Evolutionary conservation across 1,140 invertebrate genomes (phyloP).

Genomic region (Drosophila virilis): DNA sequence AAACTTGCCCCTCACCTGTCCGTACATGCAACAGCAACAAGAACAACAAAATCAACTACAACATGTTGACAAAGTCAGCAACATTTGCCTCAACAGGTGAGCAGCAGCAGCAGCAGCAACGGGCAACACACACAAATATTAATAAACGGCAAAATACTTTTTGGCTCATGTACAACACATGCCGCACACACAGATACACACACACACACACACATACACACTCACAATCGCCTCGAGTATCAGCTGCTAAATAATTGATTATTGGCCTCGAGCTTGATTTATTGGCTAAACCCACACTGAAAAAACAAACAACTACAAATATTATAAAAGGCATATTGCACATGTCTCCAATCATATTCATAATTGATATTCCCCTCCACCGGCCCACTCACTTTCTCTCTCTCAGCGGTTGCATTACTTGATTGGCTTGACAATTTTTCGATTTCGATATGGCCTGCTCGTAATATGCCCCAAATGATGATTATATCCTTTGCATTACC

Average conservation of each 20-base stretch:
- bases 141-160: conserved; percentile 7
- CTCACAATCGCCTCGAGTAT: conserved; percentile 10
- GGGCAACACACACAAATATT: conserved; percentile 1
- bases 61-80: conserved; percentile 35
- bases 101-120: conserved; percentile 12
- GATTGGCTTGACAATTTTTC: conserved; percentile 41
- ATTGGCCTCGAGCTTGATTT: conserved; percentile 74
- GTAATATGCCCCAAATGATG: conserved; percentile 12
- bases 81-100: conserved; percentile 50
- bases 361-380: conserved; percentile 14
- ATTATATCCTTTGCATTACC: conserved; percentile 1
- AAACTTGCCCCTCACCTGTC: too few species aligned
- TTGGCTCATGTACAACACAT: neutral
- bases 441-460: conserved; percentile 30
- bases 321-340: conserved; percentile 12
- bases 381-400: neutral
- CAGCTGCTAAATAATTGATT: conserved; percentile 68
- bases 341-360: conserved; percentile 30
- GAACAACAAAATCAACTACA: neutral
- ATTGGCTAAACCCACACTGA: conserved; percentile 59
- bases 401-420: conserved; percentile 25
- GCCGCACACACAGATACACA: neutral
- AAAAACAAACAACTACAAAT: conserved; percentile 5
- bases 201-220: conserved; percentile 4
- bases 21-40: neutral